phyloP scores from a whole-genome alignment of 2,113 vertebrate genomes.

The Lagopus leucura region DNA sequence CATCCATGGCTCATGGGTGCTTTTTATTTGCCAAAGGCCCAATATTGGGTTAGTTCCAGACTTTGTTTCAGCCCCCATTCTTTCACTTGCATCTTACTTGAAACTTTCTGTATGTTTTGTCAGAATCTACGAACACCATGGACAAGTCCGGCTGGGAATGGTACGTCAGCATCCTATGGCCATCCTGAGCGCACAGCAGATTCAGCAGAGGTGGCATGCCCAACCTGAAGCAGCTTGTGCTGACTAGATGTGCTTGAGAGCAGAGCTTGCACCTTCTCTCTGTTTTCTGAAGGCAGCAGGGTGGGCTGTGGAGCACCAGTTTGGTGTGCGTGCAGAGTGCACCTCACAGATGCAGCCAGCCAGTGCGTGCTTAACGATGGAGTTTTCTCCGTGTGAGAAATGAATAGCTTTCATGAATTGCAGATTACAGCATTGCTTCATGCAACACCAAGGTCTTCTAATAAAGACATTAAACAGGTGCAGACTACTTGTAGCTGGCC shows the following conservation, averaged over 20 bases:
- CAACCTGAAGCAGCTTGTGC: neutral
- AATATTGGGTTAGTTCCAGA: neutral
- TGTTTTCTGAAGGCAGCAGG: neutral
- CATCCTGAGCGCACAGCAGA: neutral
- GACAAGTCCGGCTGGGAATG: constrained; percentile 96
- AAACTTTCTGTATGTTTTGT: constrained; percentile 42
- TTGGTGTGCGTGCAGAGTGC: rapidly evolving
- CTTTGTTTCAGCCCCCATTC: neutral
- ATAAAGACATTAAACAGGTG: neutral
- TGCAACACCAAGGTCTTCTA: neutral
- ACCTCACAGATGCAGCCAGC: neutral
- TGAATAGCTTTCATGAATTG: neutral
- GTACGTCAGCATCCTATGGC: constrained; percentile 75
- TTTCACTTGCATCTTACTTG: constrained; percentile 17
- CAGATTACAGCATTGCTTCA: neutral
- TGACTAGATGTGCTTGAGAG: neutral
- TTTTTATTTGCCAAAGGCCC: neutral
- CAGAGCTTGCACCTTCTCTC: neutral
- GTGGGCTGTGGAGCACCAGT: neutral
- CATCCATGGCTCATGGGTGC: neutral
- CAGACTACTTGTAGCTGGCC: neutral
- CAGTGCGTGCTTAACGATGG: rapidly evolving
- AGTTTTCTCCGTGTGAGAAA: neutral
- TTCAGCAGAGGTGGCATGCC: neutral
- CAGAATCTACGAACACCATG: constrained; percentile 89